These are phyloP conservation scores for Malurus cyaneus DNA, from an alignment of 2,113 vertebrate species.

Conservation along the genomic window DNA sequence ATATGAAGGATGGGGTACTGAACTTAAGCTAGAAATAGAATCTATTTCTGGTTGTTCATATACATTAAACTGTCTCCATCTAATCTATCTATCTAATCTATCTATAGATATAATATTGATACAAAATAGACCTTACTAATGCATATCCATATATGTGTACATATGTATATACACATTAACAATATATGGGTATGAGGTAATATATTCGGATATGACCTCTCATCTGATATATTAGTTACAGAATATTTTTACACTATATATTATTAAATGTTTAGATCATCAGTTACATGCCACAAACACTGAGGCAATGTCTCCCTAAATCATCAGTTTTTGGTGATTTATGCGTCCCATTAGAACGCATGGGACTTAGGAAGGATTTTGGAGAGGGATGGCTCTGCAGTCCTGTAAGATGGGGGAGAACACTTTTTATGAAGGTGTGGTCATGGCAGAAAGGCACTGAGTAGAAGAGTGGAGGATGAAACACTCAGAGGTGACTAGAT, in stretches of 20 bases:
- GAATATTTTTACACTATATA: background rate
- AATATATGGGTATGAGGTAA: rapidly evolving
- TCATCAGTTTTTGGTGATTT: background rate
- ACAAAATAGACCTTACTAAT: background rate
- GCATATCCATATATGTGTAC: background rate
- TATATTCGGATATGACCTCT: background rate
- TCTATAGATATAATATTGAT: background rate
- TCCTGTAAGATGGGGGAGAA: background rate
- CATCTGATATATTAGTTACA: background rate
- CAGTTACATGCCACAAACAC: background rate
- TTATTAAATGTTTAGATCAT: background rate
- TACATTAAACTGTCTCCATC: background rate
- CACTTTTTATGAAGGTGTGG: background rate
- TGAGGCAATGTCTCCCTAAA: background rate
- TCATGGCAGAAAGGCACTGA: background rate
- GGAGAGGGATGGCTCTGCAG: background rate
- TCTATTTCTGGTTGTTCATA: background rate
- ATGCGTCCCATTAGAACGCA: too few species aligned
- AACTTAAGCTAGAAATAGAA: background rate
- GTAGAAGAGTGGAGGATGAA: background rate
- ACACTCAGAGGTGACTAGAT: background rate
- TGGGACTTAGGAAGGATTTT: background rate
- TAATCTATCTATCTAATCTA: background rate
- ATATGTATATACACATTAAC: background rate
- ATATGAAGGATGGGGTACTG: background rate